A percentile compares a stretch with the other conserved stretches of the same genome.
Evolutionary conservation across 2,797 vertebrate species (phyloP).

Genomic region (Labeo calbasu): DNA sequence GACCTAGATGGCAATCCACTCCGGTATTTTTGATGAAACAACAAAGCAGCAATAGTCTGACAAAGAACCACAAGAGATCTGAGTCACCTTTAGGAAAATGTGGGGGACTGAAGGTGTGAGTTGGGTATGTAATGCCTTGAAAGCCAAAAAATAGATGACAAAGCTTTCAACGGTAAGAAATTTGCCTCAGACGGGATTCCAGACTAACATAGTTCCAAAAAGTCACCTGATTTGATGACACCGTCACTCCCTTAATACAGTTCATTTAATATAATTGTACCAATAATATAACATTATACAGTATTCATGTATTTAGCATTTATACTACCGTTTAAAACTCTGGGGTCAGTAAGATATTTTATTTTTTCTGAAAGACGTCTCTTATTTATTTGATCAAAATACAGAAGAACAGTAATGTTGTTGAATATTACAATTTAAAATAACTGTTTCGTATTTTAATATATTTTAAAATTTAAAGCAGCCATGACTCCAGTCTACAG

Average conservation of each 20-base stretch:
- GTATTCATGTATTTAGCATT: neutral
- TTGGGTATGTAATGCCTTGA: slow-evolving; percentile 1
- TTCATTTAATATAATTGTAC: neutral
- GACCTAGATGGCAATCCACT: slow-evolving; percentile 33
- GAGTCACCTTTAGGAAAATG: slow-evolving; percentile 22
- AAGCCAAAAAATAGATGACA: neutral
- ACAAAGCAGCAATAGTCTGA: slow-evolving; percentile 24
- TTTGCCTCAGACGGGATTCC: neutral
- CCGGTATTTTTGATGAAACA: slow-evolving; percentile 19
- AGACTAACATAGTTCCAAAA: neutral
- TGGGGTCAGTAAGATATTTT: neutral
- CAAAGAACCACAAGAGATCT: neutral
- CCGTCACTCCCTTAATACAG: neutral
- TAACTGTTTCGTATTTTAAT: too few species aligned
- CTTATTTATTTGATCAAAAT: neutral
- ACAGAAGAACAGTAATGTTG: neutral
- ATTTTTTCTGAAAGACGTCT: neutral
- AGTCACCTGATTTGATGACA: neutral
- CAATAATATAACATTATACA: neutral
- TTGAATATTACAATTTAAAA: too few species aligned
- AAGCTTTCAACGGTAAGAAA: neutral
- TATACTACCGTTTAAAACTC: neutral
- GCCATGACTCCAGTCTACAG: neutral
- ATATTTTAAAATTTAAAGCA: neutral
- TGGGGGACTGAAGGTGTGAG: neutral